Conservation (phyloP, 2,888 invertebrate species). For the Gnatocerus cornutus region DNA sequence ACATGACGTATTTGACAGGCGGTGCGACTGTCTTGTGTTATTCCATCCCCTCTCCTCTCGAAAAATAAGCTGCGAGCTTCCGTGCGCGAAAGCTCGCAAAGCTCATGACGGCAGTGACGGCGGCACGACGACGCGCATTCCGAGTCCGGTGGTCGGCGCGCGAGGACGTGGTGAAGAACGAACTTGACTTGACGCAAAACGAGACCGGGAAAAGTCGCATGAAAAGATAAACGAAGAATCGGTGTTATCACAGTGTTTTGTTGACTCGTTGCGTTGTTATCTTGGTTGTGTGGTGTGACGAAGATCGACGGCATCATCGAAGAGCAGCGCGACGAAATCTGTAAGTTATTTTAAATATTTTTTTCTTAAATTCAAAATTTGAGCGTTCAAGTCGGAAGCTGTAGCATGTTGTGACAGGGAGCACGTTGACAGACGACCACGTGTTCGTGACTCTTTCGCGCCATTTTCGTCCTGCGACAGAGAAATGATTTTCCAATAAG, state of each 20-base stretch:
- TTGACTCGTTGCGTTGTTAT: constrained; percentile 47
- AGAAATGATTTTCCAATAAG: constrained; percentile 57
- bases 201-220: constrained; percentile 7
- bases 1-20: constrained; percentile 66
- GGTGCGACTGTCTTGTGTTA: constrained; percentile 64
- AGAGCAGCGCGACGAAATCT: constrained; percentile 51
- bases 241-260: constrained; percentile 42
- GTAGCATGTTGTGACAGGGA: not conserved
- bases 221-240: constrained; percentile 10
- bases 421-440: constrained; percentile 12
- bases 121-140: constrained; percentile 49
- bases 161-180: constrained; percentile 33
- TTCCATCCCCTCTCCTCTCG: constrained; percentile 60
- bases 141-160: constrained; percentile 52
- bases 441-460: constrained; percentile 5
- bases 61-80: constrained; percentile 57
- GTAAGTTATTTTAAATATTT: constrained; percentile 48
- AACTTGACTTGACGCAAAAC: constrained; percentile 12
- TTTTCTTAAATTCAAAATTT: not conserved
- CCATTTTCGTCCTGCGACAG: constrained; percentile 36
- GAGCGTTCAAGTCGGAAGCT: not conserved
- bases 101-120: constrained; percentile 43
- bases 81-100: constrained; percentile 52
- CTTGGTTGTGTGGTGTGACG: constrained; percentile 45
- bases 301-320: constrained; percentile 35